These are phyloP conservation scores for Aphidius ervi DNA, from an alignment of 1,140 invertebrate genomes.

Conservation along the genomic window DNA sequence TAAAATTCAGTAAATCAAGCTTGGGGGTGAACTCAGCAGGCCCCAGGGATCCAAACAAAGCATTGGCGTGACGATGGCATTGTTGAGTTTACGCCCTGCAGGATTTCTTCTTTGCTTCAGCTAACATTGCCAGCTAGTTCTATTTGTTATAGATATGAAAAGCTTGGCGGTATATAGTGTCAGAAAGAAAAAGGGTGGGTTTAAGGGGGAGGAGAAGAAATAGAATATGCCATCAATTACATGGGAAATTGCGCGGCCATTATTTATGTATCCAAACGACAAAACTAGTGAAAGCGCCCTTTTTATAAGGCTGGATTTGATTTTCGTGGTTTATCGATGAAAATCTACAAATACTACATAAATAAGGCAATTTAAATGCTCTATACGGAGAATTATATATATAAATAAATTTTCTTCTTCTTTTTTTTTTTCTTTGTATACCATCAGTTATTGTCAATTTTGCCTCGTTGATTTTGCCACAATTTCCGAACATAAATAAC, in stretches of 20 bases:
- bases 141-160: conserved; percentile 37
- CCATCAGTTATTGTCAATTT: background rate
- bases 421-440: conserved; percentile 4
- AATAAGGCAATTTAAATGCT: conserved; percentile 37
- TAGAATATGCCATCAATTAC: conserved; percentile 45
- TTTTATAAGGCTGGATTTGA: conserved; percentile 3
- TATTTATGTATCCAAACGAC: conserved; percentile 43
- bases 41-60: conserved; percentile 46
- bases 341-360: conserved; percentile 43
- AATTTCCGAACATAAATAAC: too few relatives aligned
- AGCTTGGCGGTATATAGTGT: conserved; percentile 1
- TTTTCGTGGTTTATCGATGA: background rate
- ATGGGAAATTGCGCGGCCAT: conserved; percentile 48
- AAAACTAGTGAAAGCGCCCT: conserved; percentile 27
- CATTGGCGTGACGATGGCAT: conserved; percentile 46
- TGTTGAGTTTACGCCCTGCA: conserved; percentile 49
- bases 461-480: too few relatives aligned
- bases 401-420: conserved; percentile 13
- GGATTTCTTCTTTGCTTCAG: conserved; percentile 25
- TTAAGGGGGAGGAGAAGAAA: background rate
- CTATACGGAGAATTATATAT: too few relatives aligned
- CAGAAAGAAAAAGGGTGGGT: conserved; percentile 11
- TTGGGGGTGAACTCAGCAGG: conserved; percentile 33
- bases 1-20: conserved; percentile 39
- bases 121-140: conserved; percentile 24